phyloP scores from a whole-genome alignment of 37 sponge, comb jelly and placozoan species.

The Spongilla lacustris region DNA sequence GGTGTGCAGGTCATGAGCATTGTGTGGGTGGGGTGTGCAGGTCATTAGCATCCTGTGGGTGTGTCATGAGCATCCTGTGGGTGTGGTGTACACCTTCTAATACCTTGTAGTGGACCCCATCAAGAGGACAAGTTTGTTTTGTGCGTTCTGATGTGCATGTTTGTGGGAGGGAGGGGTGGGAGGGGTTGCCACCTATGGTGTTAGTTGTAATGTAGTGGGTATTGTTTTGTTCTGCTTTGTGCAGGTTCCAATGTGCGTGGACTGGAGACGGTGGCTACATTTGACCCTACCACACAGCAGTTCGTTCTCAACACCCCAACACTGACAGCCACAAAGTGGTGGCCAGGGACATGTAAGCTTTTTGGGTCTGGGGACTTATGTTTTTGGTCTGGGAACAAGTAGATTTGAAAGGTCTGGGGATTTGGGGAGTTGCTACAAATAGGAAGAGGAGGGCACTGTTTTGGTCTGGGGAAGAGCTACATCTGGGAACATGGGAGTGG shows the following conservation, averaged over 20 bases:
- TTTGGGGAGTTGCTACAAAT: background rate
- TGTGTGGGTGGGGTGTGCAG: background rate
- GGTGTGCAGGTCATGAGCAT: background rate
- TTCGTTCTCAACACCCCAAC: conserved; percentile 89
- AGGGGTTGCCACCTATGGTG: too few relatives aligned
- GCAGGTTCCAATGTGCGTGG: conserved; percentile 85
- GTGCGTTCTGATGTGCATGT: too few relatives aligned
- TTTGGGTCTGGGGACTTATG: background rate
- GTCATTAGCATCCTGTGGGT: too few relatives aligned
- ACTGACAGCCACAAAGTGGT: conserved; percentile 89
- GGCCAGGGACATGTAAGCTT: conserved; percentile 87
- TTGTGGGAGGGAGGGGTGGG: too few relatives aligned
- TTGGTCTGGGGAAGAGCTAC: background rate
- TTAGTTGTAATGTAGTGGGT: background rate
- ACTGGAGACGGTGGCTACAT: conserved; percentile 90
- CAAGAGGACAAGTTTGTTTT: too few relatives aligned
- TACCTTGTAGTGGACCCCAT: too few relatives aligned
- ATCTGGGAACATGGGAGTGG: too few relatives aligned
- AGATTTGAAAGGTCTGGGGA: background rate
- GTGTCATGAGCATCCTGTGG: too few relatives aligned
- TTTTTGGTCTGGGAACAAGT: background rate
- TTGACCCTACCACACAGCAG: conserved; percentile 74
- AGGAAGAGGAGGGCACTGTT: background rate
- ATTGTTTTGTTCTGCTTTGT: background rate
- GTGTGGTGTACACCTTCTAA: too few relatives aligned